Base-by-base conservation (phyloP, 2,888 invertebrate genomes). In the Andrena minutula region DNA sequence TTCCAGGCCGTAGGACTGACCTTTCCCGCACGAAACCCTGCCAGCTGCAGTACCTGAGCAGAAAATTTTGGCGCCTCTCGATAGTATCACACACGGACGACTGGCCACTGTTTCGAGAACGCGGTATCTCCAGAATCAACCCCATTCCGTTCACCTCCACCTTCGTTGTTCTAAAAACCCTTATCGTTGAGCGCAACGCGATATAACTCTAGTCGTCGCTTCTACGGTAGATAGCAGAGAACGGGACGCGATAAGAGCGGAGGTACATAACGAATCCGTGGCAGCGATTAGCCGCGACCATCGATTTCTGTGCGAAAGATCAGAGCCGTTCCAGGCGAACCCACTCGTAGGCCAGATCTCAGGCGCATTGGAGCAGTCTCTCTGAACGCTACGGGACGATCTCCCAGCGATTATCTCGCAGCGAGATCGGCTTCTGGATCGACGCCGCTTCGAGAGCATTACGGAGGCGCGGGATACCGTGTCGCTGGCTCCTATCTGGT, bases 351-450 rank as follows among this genome's bases (percentile, higher is more conserved):
- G 58, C 65, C 71, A 78, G 47, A 70, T 72, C 4, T 41, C 35
- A 63, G 47, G 63, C 68, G 58, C 49, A 60, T 77, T 73, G 74
- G 69, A 70, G 20, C 68, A 60, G 20, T 47, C 56, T 65, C 74
- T 75, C 28, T 30, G 69, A 74, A 82, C 84, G 81, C 79, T 80
- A 79, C 75, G 73, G 86, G 83, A 70, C 73, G 82, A 88, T 85
- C 86, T 82, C 73, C 53, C 82, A 49, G 76, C 81, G 80, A 85
- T 87, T 85, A 87, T 87, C 87, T 87, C 83, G 64, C 77, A 77
- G 82, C 30, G 60, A 80, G 86, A 90, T 89, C 88, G 80, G 86
- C 88, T 89, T 82, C 89, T 82, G 86, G 80, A 89, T 87, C 86
- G 82, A 83, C 82, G 76, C 16, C 60, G 69, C 72, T 75, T 71